Evolutionary conservation across 2,888 invertebrate species (phyloP).

Genomic region (Synergus itoensis): DNA sequence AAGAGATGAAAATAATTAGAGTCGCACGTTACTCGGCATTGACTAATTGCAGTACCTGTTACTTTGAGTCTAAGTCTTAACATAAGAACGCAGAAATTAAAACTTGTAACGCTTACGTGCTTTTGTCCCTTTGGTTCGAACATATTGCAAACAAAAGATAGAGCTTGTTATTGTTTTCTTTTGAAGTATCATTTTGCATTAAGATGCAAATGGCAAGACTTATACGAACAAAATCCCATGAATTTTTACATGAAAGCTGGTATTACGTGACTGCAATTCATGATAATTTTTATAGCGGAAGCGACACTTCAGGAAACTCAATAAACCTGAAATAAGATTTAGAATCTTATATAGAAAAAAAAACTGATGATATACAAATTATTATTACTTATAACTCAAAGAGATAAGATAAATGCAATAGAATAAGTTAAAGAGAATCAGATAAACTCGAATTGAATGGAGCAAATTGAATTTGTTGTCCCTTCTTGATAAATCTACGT

Average conservation of each 20-base stretch:
- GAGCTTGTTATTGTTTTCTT: neutral
- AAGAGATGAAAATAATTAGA: neutral
- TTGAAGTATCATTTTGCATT: neutral
- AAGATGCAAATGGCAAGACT: neutral
- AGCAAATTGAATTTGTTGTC: neutral
- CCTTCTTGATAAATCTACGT: constrained; percentile 4
- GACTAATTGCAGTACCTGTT: constrained; percentile 1
- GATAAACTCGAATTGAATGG: neutral
- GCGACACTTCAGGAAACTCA: neutral
- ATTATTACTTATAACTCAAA: neutral
- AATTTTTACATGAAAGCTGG: neutral
- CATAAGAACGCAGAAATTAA: neutral
- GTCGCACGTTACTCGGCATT: neutral
- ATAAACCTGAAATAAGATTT: neutral
- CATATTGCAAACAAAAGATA: neutral
- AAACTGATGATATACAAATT: neutral
- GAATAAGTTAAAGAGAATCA: neutral
- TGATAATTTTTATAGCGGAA: neutral
- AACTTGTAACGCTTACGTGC: neutral
- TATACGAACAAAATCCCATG: neutral
- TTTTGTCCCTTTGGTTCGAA: neutral
- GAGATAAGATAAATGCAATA: neutral
- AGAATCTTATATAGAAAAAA: neutral
- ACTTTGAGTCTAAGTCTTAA: neutral
- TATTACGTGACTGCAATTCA: constrained; percentile 2